A percentile compares a stretch with the other conserved stretches of the same genome.
Evolutionary conservation across 1,140 invertebrate species (phyloP).

Genomic region (Ooceraea biroi): DNA sequence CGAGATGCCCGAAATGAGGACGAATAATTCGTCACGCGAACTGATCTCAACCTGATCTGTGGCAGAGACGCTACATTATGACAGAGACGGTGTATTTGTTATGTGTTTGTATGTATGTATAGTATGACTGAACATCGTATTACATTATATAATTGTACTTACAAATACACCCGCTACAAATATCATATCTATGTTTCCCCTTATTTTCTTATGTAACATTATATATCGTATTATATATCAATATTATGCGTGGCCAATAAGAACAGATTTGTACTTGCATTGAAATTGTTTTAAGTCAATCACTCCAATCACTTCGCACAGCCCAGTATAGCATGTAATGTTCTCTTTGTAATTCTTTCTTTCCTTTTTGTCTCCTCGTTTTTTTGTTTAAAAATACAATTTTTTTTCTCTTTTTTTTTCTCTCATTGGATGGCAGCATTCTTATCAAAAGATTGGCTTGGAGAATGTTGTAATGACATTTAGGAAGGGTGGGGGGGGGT

Average conservation of each 20-base stretch:
- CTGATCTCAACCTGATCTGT: constrained; percentile 68
- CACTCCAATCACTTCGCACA: constrained; percentile 86
- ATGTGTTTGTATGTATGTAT: not conserved
- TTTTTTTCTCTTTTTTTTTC: constrained; percentile 57
- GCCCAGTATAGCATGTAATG: constrained; percentile 86
- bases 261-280: constrained; percentile 87
- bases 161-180: constrained; percentile 84
- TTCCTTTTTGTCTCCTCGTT: constrained; percentile 82
- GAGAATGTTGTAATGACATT: constrained; percentile 86
- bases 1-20: constrained; percentile 59
- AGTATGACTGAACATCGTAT: constrained; percentile 77
- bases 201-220: constrained; percentile 83
- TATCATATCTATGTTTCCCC: constrained; percentile 80
- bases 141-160: constrained; percentile 81
- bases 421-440: constrained; percentile 86
- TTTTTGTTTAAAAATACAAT: constrained; percentile 86
- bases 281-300: constrained; percentile 86
- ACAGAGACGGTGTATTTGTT: too few relatives aligned
- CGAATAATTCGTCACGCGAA: constrained; percentile 71
- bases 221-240: constrained; percentile 84
- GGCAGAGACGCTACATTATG: constrained; percentile 40
- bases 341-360: too few relatives aligned
- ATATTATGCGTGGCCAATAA: constrained; percentile 87
- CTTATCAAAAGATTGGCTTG: constrained; percentile 85
- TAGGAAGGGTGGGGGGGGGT: constrained; percentile 78